phyloP scores from a whole-genome alignment of 2,888 invertebrate species.

The Stenolophus ochropezus region DNA sequence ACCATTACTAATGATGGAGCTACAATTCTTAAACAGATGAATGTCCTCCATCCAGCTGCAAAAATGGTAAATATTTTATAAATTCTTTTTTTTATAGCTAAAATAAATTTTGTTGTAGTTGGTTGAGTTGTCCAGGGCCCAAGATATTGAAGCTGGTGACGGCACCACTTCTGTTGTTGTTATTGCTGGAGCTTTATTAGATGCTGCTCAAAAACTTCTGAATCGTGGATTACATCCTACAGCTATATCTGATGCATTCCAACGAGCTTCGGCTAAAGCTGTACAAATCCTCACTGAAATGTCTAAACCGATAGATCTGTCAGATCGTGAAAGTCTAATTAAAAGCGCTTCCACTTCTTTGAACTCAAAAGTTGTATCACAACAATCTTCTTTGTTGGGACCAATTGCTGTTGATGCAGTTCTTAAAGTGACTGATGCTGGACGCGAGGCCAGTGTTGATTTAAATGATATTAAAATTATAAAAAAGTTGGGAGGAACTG shows the following conservation, averaged over 20 bases:
- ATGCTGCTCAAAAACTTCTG: conserved; percentile 94
- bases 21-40: conserved; percentile 99
- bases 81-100: conserved; percentile 16
- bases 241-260: conserved; percentile 97
- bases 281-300: conserved; percentile 87
- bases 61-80: conserved; percentile 87
- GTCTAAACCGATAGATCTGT: conserved; percentile 89
- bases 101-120: conserved; percentile 76
- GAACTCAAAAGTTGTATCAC: conserved; percentile 99
- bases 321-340: conserved; percentile 89
- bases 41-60: conserved; percentile 98
- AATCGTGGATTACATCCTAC: conserved; percentile 98
- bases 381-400: conserved; percentile 95
- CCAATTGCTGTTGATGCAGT: conserved; percentile 99
- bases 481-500: conserved; percentile 96
- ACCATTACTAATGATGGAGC: conserved; percentile 99
- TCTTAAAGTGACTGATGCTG: conserved; percentile 85
- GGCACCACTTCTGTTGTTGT: conserved; percentile 99
- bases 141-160: conserved; percentile 99
- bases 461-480: conserved; percentile 97
- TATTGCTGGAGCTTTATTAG: conserved; percentile 95
- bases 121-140: conserved; percentile 98
- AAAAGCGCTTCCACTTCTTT: conserved; percentile 98
- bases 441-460: conserved; percentile 84
- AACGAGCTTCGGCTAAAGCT: conserved; percentile 86